Base-by-base conservation (phyloP, 1,140 invertebrate genomes). In the Cydia amplana region DNA sequence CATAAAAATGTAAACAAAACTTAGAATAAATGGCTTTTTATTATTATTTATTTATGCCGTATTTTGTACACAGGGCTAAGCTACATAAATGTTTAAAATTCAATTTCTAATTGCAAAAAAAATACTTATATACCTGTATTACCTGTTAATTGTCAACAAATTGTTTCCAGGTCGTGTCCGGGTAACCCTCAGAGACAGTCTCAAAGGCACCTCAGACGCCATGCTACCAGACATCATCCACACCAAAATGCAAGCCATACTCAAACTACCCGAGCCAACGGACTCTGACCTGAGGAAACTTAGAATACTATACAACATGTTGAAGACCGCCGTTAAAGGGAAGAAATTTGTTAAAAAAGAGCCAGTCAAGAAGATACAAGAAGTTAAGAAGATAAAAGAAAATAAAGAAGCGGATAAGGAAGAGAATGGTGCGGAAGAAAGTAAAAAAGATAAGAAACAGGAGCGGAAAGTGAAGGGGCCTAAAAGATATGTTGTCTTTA, bases 401-500 rank as follows among this genome's bases (percentile, higher is more conserved):
- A 51, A 65, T 65, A 78, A 9, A 72, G 75, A 80, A 75, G n/a
- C n/a, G n/a, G 49, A 46, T 16, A 74, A 78, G 6, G 74, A 79
- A 16, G 72, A 76, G 14, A 78, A 76, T 4, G 75, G 78, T 60
- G 63, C 55, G 73, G 77, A 78, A 67, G 72, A 65, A 76, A 64
- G 70, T 65, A 76, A 74, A 77, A 80, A 75, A 25, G 75, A 64
- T 46, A 72, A 70, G 23, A 76, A 77, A n/a, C 76, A 75, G 72
- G 70, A 75, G 43, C 76, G 76, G 65, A 89, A 89, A 83, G 73
- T 78, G 7, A 87, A 86, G 79, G 87, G 86, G 1, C 88, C 87
- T 3, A 92, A 92, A 74, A 81, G 90, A 87, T 91, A 92, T 88
- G 86, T 92, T 4, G 91, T 92, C 32, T 92, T 92, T 80, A 70